Base-by-base conservation (phyloP, 2,888 invertebrate species). In the Melieria crassipennis region DNA sequence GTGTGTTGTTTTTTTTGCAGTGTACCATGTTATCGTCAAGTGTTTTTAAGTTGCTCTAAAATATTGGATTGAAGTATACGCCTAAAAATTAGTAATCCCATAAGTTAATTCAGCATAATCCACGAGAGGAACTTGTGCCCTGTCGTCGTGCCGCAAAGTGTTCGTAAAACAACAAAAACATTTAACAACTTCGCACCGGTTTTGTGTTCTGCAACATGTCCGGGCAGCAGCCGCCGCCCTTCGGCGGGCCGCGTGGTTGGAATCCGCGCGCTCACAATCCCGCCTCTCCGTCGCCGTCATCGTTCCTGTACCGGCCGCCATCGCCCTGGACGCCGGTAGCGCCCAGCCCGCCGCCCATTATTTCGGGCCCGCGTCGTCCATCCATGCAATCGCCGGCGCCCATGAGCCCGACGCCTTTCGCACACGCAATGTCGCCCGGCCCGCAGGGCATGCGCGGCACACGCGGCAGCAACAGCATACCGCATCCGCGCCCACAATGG, bases 291-390 rank as follows among this genome's bases (percentile, higher is more conserved):
- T 77, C 89, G 81, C 91, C 91, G 65, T 89, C 90, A 57, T 88
- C 89, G 4, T 89, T 91, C 75, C 90, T 91, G 80, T 93, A 91
- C 86, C 91, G 93, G 50, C 91, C 93, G 48, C 91, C 92, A 11
- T 93, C 93, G 52, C 93, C 94, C 64, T 93, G 93, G 89, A 84
- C 86, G 1, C 81, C 81, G 61, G 81, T 80, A 45, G 86, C 91
- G 7, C 91, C 92, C 1, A 91, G 92, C 77, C 92, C 93, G 1
- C 92, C 92, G n/a, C 92, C 92, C 4, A 89, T 91, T 74, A 90
- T 92, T 79, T 90, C 91, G 64, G 91, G 91, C 62, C 90, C 90
- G 42, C 87, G 90, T 76, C 89, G 89, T 80, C 88, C 76, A 83
- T 88, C 79, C 4, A 74, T 79, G 89, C 89, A 77, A 48, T 80